Base-by-base conservation (phyloP, 2,113 vertebrate species). In the Gambusia holbrooki region DNA sequence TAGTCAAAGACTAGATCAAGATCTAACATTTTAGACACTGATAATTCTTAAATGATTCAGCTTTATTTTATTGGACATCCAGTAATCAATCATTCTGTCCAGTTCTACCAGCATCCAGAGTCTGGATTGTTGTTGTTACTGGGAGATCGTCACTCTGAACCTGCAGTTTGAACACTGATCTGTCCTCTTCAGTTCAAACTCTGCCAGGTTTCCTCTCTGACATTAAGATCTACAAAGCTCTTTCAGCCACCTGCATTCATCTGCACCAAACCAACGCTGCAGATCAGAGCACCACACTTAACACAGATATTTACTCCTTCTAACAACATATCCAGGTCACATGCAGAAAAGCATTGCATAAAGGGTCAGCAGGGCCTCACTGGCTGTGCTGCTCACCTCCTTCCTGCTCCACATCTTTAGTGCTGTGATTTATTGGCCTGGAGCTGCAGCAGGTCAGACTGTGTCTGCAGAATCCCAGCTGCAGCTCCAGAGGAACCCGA, bases 121-220 rank as follows among this genome's bases (percentile, higher is more conserved):
- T 7, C 45, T 48, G 45, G 45, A 17, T 48, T 19, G 15, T 48
- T 48, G 4, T 19, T 48, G 45, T 48, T 48, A 48, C 45, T 48
- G 45, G 17, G 45, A 19, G 45, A 19, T 58, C 22, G 10, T 58
- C 25, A 25, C 19, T 58, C 51, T 58, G 51, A 58, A 67, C 51
- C 76, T 67, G 58, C 65, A 67, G 45, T 77, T 74, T 86, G 79
- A 86, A 89, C 82, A 82, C 79, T 82, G 70, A 77, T 84, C 64
- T 69, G 71, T 87, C 80, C 72, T 83, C 66, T 28, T 12, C 48
- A 48, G 66, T 60, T 70, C 29, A 1, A 42, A 58, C 25, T n/a
- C 61, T 77, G 85, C 82, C 85, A 87, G 84, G 61, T 68, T 17
- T 29, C 5, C 54, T 61, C 71, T 22, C 62, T 80, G 82, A 74